Evolutionary conservation across 1,140 invertebrate species (phyloP).

Genomic region (Chelonus insularis): DNA sequence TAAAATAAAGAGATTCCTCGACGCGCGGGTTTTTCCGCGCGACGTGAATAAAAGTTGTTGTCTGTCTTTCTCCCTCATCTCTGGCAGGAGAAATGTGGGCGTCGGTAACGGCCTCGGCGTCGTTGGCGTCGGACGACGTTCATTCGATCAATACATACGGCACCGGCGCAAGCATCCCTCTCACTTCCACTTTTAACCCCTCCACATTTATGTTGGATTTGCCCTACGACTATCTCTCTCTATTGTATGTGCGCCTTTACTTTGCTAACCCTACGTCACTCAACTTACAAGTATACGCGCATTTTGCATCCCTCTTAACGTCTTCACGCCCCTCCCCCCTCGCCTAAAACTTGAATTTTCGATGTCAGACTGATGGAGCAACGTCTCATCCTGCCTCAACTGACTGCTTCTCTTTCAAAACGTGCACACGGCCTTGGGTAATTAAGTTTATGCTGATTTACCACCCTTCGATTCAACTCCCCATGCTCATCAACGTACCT

Average conservation of each 20-base stretch:
- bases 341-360: not conserved
- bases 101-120: conserved; percentile 33
- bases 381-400: not conserved
- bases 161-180: conserved; percentile 34
- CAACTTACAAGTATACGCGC: not conserved
- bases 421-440: conserved; percentile 12
- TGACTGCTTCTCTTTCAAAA: conserved; percentile 11
- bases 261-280: not conserved
- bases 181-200: conserved; percentile 24
- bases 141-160: conserved; percentile 52
- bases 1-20: not conserved
- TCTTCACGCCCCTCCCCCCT: conserved; percentile 1
- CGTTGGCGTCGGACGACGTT: conserved; percentile 31
- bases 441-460: conserved; percentile 35
- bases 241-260: not conserved
- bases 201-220: not conserved
- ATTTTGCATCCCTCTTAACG: not conserved
- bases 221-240: not conserved
- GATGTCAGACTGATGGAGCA: not conserved
- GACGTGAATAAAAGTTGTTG: conserved; percentile 16
- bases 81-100: conserved; percentile 25
- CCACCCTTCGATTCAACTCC: conserved; percentile 11
- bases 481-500: conserved; percentile 1
- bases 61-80: not conserved
- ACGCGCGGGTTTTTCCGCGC: not conserved